Base-by-base conservation (phyloP, 2,797 vertebrate species). In the Mus minutoides region DNA sequence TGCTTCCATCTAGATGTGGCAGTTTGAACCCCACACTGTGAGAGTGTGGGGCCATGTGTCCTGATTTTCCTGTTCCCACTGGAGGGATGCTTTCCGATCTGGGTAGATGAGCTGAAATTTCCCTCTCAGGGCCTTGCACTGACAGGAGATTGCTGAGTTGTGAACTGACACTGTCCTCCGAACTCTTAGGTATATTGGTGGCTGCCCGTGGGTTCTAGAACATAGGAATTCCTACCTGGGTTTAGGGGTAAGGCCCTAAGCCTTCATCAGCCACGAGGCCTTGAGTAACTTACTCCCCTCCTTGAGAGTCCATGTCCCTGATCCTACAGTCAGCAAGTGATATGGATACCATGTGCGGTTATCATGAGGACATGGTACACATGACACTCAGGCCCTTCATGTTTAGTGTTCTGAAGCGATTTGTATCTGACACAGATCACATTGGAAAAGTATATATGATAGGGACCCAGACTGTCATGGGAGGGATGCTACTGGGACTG, bases 271-370 rank as follows among this genome's bases (percentile, higher is more conserved):
- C 62, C 78, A 16, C 0, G 0, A 40, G 83, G n/a, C 22, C 64
- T 82, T n/a, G 6, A 69, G 43, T 17, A 71, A 77, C 10, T 71
- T 43, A 34, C 52, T 56, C 69, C 6, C 52, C 1, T 71, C 58
- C 43, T 26, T 10, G 64, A 52, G 80, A 88, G 78, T 49, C 69
- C 14, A 17, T 84, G 46, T 67, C 21, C 40, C 40, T 58, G 54
- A 0, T 40, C 0, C 4, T n/a, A 49, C 24, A 1, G 9, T 40
- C 60, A 58, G 26, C 13, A 7, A 4, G 7, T 34, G 2, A 0
- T 5, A 31, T 3, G 31, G 46, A 62, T 3, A 4, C 21, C 3
- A 0, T 40, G 34, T 21, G 22, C 4, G 3, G 17, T 46, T 37
- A 43, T 60, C 26, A 24, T 14, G 67, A 80, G 79, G 58, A 24